Conservation (phyloP, 2,888 invertebrate species). For the Drosophila colorata region DNA sequence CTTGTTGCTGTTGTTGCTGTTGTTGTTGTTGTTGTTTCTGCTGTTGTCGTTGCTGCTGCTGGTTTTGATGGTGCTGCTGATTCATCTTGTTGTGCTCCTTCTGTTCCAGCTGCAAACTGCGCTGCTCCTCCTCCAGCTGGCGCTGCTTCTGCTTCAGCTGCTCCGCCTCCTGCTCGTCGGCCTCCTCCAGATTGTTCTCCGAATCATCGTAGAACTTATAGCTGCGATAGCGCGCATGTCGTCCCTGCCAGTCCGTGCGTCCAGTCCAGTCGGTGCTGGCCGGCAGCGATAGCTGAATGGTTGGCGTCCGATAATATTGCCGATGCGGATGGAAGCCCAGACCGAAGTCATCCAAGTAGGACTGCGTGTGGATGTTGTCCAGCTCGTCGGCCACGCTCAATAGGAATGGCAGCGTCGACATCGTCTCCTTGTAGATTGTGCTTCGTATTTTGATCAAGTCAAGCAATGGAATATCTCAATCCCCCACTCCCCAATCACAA, state of each 20-base stretch:
- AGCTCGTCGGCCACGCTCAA: conserved; percentile 85
- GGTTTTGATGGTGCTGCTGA: conserved; percentile 28
- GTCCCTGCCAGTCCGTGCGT: conserved; percentile 70
- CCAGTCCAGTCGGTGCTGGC: conserved; percentile 84
- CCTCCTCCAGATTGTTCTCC: conserved; percentile 77
- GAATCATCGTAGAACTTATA: conserved; percentile 82
- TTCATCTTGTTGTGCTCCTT: conserved; percentile 8
- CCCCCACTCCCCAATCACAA: too few relatives aligned
- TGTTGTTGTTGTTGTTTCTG: conserved; percentile 34
- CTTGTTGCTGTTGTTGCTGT: conserved; percentile 39
- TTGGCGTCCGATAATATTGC: conserved; percentile 84
- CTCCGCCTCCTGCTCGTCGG: conserved; percentile 47
- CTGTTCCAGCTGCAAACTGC: conserved; percentile 11
- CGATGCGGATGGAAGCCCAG: conserved; percentile 85
- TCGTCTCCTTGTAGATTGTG: conserved; percentile 62
- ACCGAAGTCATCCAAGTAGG: conserved; percentile 85
- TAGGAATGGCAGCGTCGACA: conserved; percentile 84
- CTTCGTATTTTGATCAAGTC: conserved; percentile 35
- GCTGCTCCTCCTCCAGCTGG: conserved; percentile 27
- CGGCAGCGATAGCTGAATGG: conserved; percentile 84
- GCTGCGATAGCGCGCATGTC: conserved; percentile 74
- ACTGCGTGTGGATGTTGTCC: conserved; percentile 84
- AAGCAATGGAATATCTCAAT: not conserved
- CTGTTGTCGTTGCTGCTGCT: conserved; percentile 27
- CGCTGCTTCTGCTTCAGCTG: conserved; percentile 21